Evolutionary conservation across 2,888 invertebrate species (phyloP), one percentile per base, ranked within the genome.

Genomic region (Ellobium chinense): DNA sequence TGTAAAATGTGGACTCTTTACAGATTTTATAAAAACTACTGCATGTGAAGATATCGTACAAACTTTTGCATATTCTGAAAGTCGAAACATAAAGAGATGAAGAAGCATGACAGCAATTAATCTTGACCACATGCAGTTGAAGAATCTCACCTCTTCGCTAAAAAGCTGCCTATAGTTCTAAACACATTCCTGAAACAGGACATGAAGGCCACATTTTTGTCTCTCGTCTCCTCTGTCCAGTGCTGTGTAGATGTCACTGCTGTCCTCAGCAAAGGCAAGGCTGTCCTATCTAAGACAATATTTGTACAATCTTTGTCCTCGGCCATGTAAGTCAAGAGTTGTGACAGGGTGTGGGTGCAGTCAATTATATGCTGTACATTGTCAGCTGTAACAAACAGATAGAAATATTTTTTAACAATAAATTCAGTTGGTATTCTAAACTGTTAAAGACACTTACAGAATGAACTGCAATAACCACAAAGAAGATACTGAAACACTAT

Each of bases 111-210:
- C n/a, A n/a, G n/a, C n/a, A n/a, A n/a, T n/a, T n/a, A n/a, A n/a
- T n/a, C n/a, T n/a, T n/a, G n/a, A n/a, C n/a, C n/a, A n/a, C n/a
- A n/a, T n/a, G n/a, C n/a, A n/a, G n/a, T n/a, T n/a, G n/a, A n/a
- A n/a, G n/a, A n/a, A n/a, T n/a, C 78, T 62, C 29, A 70, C 78
- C 70, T 78, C n/a, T 62, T 58, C n/a, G 58, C 34, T 29, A 78
- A 14, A 46, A 39, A 78, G 24, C 36, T 27, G n/a, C 70, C 70
- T 60, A 78, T 46, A 18, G 37, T 34, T 63, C 5, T 72, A 62
- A 72, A 73, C n/a, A 72, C 34, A 21, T 79, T 39, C 27, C 73
- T 18, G 24, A 72, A 65, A 46, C 31, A 46, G 54, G 69, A 54
- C 63, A 79, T 37, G 31, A 72, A 63, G 21, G 54, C 27, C n/a